Evolutionary conservation across 2,113 vertebrate genomes (phyloP).

Genomic region (Calyptommatus sinebrachiatus): DNA sequence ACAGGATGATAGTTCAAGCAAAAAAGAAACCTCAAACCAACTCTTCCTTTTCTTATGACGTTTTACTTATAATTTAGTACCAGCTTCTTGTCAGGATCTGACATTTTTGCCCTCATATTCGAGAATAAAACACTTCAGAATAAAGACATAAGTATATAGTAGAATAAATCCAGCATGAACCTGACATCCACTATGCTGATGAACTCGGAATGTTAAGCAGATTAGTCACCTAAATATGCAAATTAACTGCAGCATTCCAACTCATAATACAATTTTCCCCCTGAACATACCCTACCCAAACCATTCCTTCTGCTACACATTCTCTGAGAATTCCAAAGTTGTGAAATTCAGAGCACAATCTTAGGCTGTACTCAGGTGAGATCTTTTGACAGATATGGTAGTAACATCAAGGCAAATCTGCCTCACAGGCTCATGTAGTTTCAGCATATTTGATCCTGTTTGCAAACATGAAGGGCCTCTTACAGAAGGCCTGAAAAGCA

Average conservation of each 20-base stretch:
- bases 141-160: conserved; percentile 8
- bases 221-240: conserved; percentile 21
- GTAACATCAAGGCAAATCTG: no score
- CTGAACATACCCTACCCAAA: background rate
- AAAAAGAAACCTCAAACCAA: background rate
- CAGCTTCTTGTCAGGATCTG: background rate
- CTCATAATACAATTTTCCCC: background rate
- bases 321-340: background rate
- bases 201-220: conserved; percentile 4
- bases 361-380: no score
- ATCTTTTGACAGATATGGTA: no score
- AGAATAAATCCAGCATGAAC: background rate
- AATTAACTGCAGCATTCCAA: background rate
- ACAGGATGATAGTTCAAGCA: background rate
- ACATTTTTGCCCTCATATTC: background rate
- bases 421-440: no score
- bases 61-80: background rate
- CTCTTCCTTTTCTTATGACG: background rate
- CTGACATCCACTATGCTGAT: background rate
- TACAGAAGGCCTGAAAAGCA: no score
- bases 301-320: background rate
- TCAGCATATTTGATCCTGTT: no score
- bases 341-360: no score
- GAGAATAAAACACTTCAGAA: background rate
- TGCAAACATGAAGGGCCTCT: no score